Evolutionary conservation across 2,888 invertebrate genomes (phyloP).

Genomic region (Bibio marci): DNA sequence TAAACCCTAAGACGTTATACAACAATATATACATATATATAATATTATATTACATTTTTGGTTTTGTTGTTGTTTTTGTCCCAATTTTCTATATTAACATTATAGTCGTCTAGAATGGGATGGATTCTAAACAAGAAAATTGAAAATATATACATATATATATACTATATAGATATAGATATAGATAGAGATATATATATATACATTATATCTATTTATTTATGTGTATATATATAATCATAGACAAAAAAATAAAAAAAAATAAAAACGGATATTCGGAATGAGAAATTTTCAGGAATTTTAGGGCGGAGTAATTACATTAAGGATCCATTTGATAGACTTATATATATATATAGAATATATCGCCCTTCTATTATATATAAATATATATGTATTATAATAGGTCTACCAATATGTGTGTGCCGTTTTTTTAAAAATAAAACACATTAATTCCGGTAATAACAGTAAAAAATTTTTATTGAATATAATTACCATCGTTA

Average conservation of each 20-base stretch:
- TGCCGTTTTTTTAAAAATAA: too few species aligned
- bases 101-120: not conserved
- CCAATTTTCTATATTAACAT: not conserved
- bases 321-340: conserved; percentile 30
- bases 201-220: too few species aligned
- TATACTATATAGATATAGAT: not conserved
- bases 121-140: not conserved
- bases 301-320: conserved; percentile 30
- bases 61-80: conserved; percentile 2
- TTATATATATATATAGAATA: conserved; percentile 11
- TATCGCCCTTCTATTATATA: not conserved
- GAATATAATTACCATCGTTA: too few species aligned
- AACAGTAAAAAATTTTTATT: too few species aligned
- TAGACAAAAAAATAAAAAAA: not conserved
- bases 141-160: not conserved
- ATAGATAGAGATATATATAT: not conserved
- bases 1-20: not conserved
- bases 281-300: conserved; percentile 4
- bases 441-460: too few species aligned
- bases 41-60: not conserved
- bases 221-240: not conserved
- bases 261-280: conserved; percentile 2
- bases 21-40: not conserved
- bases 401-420: too few species aligned
- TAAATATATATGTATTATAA: not conserved